A percentile compares a stretch with the other conserved stretches of the same genome.
Evolutionary conservation across 2,797 vertebrate genomes (phyloP).

Genomic region (Oreonectes daqikongensis): DNA sequence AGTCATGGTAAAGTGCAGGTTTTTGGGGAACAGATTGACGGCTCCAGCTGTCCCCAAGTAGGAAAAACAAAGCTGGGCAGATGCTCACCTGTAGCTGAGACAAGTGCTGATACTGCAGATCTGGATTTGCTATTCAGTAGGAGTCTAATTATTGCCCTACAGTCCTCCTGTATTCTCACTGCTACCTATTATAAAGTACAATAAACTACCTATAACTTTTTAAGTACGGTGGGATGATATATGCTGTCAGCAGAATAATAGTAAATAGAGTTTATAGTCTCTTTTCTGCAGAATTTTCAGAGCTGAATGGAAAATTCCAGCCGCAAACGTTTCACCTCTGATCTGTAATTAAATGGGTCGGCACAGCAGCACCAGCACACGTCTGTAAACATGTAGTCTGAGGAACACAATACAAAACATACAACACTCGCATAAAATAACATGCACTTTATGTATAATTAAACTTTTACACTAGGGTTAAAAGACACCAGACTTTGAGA

Average conservation of each 20-base stretch:
- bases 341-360: background rate
- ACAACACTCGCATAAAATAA: slow-evolving; percentile 45
- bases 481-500: slow-evolving; percentile 57
- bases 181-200: slow-evolving; percentile 24
- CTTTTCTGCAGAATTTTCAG: background rate
- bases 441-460: slow-evolving; percentile 5
- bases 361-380: background rate
- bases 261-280: background rate
- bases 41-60: slow-evolving; percentile 77
- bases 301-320: slow-evolving; percentile 5
- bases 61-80: slow-evolving; percentile 73
- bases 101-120: slow-evolving; percentile 62
- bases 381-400: background rate
- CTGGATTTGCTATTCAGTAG: slow-evolving; percentile 73
- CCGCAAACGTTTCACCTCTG: background rate
- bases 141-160: slow-evolving; percentile 66
- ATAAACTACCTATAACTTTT: slow-evolving; percentile 8
- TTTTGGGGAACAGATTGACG: slow-evolving; percentile 72
- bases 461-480: slow-evolving; percentile 20
- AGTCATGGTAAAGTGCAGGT: slow-evolving; percentile 55
- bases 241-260: background rate
- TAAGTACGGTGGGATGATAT: slow-evolving; percentile 3
- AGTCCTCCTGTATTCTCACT: slow-evolving; percentile 15
- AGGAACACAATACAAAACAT: background rate
- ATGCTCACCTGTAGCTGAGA: slow-evolving; percentile 80